Base-by-base conservation (phyloP, 1,140 invertebrate species). In the Ostrea denselamellosa region DNA sequence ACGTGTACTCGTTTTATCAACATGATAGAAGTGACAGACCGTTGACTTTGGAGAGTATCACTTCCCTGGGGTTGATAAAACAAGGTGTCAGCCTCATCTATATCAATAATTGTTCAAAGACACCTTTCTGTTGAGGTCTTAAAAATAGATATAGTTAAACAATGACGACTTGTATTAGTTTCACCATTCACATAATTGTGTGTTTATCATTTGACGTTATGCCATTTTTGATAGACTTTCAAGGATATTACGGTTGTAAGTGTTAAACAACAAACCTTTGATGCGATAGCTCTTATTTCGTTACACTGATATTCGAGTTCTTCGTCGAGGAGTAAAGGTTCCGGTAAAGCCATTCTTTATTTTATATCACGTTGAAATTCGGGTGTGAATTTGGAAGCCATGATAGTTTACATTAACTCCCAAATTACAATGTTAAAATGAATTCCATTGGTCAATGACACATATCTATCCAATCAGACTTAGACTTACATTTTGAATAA, bases 251-350 rank as follows among this genome's bases (percentile, higher is more conserved):
- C 14, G 56, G 17, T 62, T 7, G 17, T 62, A 62, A 62, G 2
- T 17, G 56, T 7, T 62, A 3, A 17, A 62, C 17, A 62, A n/a
- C 56, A 62, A 84, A 92, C 91, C 89, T 91, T 92, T 53, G 89
- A 88, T 17, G 90, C 88, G 44, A 90, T 89, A 28, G 58, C 58
- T 83, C 83, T 77, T 87, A 89, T 89, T 88, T 92, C 77, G 44
- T 91, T 86, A 85, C 85, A 89, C 28, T 92, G 85, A 81, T 89
- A 85, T 65, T 81, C 83, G 10, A 85, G 52, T 12, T 89, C 90
- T 19, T 86, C 65, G 77, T 88, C 87, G 84, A 87, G 54, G 14
- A 83, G 71, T 52, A 56, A 62, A 53, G 85, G 51, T 85, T 53
- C 65, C 85, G 58, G 83, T 85, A 71, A 85, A 77, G 52, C 86